phyloP scores from a whole-genome alignment of 2,797 vertebrate species.

The Dendrocincla fuliginosa region DNA sequence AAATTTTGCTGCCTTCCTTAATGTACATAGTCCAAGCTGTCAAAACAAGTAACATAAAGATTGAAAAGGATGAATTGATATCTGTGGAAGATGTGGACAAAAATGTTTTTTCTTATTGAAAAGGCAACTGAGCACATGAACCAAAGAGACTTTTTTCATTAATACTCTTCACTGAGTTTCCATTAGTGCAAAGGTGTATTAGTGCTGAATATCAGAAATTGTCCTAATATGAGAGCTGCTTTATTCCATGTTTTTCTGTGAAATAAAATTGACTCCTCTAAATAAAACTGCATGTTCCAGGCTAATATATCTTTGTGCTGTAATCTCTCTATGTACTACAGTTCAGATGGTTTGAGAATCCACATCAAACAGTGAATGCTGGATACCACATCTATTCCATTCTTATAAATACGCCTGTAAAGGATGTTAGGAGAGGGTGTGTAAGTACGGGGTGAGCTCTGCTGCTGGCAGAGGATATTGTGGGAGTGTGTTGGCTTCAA shows the following conservation, averaged over 20 bases:
- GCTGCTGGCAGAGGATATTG: background rate
- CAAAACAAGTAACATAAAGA: background rate
- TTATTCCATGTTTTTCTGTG: background rate
- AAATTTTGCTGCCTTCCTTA: background rate
- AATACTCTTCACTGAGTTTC: background rate
- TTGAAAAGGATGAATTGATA: background rate
- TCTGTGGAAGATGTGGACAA: background rate
- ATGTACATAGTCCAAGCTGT: background rate
- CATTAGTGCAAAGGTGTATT: background rate
- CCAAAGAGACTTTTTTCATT: background rate
- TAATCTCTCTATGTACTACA: background rate
- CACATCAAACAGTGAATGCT: background rate
- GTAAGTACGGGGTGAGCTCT: background rate
- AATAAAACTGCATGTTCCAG: background rate
- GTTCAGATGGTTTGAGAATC: background rate
- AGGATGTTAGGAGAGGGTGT: background rate
- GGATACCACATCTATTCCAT: background rate
- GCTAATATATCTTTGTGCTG: background rate
- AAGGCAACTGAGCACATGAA: background rate
- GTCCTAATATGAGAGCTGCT: background rate
- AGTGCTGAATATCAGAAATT: background rate
- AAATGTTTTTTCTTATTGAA: background rate
- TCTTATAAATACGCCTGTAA: background rate
- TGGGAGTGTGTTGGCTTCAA: rapidly evolving
- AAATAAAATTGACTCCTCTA: background rate